Base-by-base conservation (phyloP, 2,797 vertebrate genomes). In the Semaprochilodus insignis region DNA sequence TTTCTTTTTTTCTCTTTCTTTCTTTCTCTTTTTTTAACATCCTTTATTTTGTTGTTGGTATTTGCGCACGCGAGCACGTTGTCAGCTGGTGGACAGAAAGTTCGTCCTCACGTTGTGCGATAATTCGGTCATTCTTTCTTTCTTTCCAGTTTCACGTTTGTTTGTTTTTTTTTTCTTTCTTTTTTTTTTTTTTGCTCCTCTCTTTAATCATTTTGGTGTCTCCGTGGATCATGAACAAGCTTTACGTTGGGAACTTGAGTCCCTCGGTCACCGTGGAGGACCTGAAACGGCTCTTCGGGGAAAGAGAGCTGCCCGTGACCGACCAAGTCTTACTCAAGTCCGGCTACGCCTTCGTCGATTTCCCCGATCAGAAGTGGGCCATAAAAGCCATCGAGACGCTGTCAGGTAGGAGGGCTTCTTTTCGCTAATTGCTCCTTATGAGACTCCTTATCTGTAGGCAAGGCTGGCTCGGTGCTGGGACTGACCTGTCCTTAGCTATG, bases 171-270 rank as follows among this genome's bases (percentile, higher is more conserved):
- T 25, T 62, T 27, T 6, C 6, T 44, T 44, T 44, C 0, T 44
- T 44, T 10, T 44, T 44, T 44, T 67, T 67, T 36, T 10, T 34
- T 36, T 44, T 69, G n/a, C 40, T 78, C 25, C 54, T n/a, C 31
- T 25, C 17, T 2, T 27, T 40, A 23, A 70, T 10, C 3, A 23
- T 69, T n/a, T 75, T 78, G 25, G 70, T 92, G 52, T 54, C 59
- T 67, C n/a, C 23, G 23, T 85, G 95, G 96, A 97, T 93, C 96
- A 97, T 97, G 96, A 96, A 96, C 95, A 96, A 97, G 96, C 96
- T 98, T 90, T 97, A 97, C 94, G 94, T 97, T 89, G 96, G 97
- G 91, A 97, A 97, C 95, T 94, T 98, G 94, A 97, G 97, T 95
- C 95, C 96, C 91, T 95, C 94, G 93, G 96, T 95, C 92, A 97